Conservation (phyloP, 2,797 vertebrate genomes). For the Spondyliosoma cantharus region DNA sequence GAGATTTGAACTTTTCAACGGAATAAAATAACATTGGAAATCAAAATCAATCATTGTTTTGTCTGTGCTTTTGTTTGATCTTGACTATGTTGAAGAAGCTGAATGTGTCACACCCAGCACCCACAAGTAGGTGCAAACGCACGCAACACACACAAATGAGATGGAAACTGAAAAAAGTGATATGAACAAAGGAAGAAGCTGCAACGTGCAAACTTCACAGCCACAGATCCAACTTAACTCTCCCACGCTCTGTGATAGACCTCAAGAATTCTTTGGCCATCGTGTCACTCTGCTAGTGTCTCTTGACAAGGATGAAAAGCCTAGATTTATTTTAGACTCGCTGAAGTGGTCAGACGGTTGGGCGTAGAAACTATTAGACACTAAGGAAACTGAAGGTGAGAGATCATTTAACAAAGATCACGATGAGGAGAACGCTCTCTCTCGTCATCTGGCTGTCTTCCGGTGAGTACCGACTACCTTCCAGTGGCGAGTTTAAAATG, state of each 20-base stretch:
- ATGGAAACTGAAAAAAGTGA: slow-evolving; percentile 24
- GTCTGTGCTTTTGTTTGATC: not conserved
- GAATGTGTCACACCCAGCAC: not conserved
- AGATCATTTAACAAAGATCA: not conserved
- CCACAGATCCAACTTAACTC: not conserved
- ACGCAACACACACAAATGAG: not conserved
- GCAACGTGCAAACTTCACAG: not conserved
- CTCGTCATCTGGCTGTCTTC: not conserved
- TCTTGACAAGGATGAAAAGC: not conserved
- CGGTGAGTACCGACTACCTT: slow-evolving; percentile 1
- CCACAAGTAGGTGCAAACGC: not conserved
- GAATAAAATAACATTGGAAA: not conserved
- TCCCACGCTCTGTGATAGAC: not conserved
- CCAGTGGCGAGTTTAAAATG: not conserved
- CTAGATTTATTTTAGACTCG: not conserved
- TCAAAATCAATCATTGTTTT: not conserved
- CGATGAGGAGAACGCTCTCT: slow-evolving; percentile 1
- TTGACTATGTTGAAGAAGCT: not conserved
- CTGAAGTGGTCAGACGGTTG: not conserved
- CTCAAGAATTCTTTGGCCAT: not conserved
- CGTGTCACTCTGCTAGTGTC: not conserved
- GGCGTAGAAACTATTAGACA: not conserved
- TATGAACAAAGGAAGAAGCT: not conserved
- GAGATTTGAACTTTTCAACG: too few relatives aligned
- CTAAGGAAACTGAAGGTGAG: not conserved